Evolutionary conservation across 2,888 invertebrate genomes (phyloP), one percentile per base, ranked within the genome.

Genomic region (Stenurella melanura): DNA sequence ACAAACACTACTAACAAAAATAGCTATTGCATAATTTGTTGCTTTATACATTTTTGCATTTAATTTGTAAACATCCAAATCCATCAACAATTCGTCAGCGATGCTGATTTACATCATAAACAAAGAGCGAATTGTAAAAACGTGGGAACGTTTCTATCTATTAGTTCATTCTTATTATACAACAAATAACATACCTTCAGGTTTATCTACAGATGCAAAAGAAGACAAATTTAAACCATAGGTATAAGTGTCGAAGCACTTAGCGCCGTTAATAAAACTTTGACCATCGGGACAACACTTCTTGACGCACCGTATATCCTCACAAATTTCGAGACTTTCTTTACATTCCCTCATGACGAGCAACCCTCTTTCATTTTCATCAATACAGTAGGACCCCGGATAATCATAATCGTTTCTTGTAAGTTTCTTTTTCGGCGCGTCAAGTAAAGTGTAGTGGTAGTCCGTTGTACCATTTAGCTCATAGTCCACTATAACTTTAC

Each of bases 231-330:
- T 80, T 72, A 87, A 26, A 15, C 88, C 88, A 74, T 85, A 77
- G 6, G 78, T 81, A 18, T 84, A 85, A 3, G 84, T 86, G 69
- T 83, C 80, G 12, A 63, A 64, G 78, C 88, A 88, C 12, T 64
- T 78, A 0, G 81, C 61, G 17, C 85, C 85, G 63, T 83, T 81
- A 10, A 86, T 87, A 76, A 87, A 92, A 81, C 92, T 91, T 58
- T 92, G 84, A 15, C 92, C 92, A 21, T 91, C 88, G 2, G 91
- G 91, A 82, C 92, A 92, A 81, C 92, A 92, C 84, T 92, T 92
- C 71, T 89, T 90, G 1, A 92, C 78, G 79, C 92, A 91, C 78
- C 80, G 83, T 19, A 81, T 82, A 1, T 67, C 63, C 4, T 83
- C 79, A 63, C 87, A 87, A 69, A 84, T 68, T 11, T 83, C 76